These are phyloP conservation scores for Watsonalla cultraria DNA, from an alignment of 2,888 invertebrate species.

Conservation along the genomic window DNA sequence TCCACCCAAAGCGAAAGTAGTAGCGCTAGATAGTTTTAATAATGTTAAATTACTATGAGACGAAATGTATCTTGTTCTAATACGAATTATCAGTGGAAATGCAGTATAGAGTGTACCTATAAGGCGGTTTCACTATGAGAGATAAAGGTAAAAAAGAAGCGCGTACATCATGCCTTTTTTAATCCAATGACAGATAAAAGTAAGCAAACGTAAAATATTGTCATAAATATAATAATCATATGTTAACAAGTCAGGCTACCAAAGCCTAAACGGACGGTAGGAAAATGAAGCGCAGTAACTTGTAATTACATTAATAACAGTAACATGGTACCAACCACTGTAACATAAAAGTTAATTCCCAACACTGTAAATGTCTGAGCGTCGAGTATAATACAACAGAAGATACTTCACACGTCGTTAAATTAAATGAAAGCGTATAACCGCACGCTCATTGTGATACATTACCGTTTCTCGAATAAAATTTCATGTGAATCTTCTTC, in stretches of 20 bases:
- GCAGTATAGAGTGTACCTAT: neutral
- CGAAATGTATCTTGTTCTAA: too few relatives aligned
- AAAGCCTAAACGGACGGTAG: too few relatives aligned
- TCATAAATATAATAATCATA: too few relatives aligned
- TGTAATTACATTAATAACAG: neutral
- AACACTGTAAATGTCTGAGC: neutral
- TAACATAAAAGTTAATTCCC: neutral
- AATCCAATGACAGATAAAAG: neutral
- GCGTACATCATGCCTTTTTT: too few relatives aligned
- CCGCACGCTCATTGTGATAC: neutral
- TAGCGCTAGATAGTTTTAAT: too few relatives aligned
- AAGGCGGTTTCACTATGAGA: neutral
- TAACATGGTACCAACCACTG: neutral
- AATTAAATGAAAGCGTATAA: constrained; percentile 1
- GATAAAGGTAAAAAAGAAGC: neutral
- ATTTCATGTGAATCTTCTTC: neutral
- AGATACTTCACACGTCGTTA: constrained; percentile 1
- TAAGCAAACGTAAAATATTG: too few relatives aligned
- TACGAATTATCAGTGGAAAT: too few relatives aligned
- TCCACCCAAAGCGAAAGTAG: too few relatives aligned
- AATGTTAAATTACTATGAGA: too few relatives aligned
- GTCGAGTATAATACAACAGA: neutral
- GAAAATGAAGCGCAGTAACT: neutral
- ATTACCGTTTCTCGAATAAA: neutral
- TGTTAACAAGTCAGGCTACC: too few relatives aligned